Evolutionary conservation across 2,888 invertebrate genomes (phyloP).

Genomic region (Resseliella maxima): DNA sequence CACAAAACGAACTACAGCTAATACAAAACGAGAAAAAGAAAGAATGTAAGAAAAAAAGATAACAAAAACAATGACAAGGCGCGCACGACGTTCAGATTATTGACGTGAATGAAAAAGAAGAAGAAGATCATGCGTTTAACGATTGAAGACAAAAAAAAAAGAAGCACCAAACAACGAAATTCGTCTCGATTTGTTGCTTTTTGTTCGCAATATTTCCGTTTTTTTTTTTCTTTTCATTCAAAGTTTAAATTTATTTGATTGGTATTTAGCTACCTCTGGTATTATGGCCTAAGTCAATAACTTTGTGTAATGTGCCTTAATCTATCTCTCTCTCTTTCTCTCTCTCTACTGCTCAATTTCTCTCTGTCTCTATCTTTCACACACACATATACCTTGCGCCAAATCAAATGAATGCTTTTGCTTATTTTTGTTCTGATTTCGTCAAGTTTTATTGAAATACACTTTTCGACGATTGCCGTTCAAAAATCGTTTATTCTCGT

Average conservation of each 20-base stretch:
- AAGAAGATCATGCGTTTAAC: constrained; percentile 35
- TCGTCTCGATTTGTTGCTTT: not conserved
- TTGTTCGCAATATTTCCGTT: constrained; percentile 11
- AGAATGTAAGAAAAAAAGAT: not conserved
- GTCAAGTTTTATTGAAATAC: constrained; percentile 5
- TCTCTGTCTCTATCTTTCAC: not conserved
- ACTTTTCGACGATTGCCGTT: not conserved
- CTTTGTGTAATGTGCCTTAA: not conserved
- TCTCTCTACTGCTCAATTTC: not conserved
- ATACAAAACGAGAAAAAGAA: not conserved
- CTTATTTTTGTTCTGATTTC: constrained; percentile 19
- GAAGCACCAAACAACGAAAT: not conserved
- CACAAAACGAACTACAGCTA: not conserved
- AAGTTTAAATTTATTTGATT: constrained; percentile 7
- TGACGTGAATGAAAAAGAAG: constrained; percentile 49
- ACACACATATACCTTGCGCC: not conserved
- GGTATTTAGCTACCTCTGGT: not conserved
- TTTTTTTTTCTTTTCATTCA: not conserved
- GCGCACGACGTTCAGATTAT: constrained; percentile 18
- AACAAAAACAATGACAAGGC: constrained; percentile 37
- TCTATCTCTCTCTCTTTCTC: not conserved
- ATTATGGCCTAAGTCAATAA: constrained; percentile 21
- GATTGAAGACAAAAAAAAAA: not conserved
- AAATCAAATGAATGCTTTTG: not conserved
- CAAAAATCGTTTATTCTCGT: not conserved